These are phyloP conservation scores for Drosophila parthenogenetica DNA, from an alignment of 2,888 invertebrate species.

Conservation along the genomic window DNA sequence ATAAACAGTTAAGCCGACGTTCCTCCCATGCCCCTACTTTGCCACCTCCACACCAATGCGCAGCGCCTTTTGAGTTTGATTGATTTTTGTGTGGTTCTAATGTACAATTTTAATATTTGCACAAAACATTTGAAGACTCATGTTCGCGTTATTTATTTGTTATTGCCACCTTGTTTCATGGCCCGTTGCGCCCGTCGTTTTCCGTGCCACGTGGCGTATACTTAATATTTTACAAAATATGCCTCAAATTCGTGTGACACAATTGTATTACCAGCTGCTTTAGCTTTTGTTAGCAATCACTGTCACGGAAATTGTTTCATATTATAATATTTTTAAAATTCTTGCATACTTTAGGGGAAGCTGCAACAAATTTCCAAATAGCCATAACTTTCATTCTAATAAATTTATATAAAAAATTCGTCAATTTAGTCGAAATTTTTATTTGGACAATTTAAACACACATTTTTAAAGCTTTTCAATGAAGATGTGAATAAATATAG, in stretches of 20 bases:
- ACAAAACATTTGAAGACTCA: slow-evolving; percentile 44
- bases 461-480: too few relatives aligned
- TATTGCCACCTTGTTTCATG: slow-evolving; percentile 21
- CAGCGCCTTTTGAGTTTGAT: slow-evolving; percentile 47
- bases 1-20: slow-evolving; percentile 2
- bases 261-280: not conserved
- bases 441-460: too few relatives aligned
- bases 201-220: slow-evolving; percentile 24
- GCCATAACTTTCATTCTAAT: not conserved
- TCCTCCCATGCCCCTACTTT: not conserved
- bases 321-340: not conserved
- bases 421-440: too few relatives aligned
- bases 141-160: slow-evolving; percentile 35
- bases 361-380: too few relatives aligned
- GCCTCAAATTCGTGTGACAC: not conserved
- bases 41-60: not conserved
- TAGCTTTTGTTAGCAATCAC: too few relatives aligned
- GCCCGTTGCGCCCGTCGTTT: not conserved
- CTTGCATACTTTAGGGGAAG: not conserved
- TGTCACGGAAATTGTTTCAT: not conserved
- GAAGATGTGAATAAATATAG: too few relatives aligned
- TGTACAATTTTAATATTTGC: slow-evolving; percentile 53
- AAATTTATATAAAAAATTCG: too few relatives aligned
- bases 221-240: slow-evolving; percentile 21
- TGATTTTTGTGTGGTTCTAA: slow-evolving; percentile 59